These are phyloP conservation scores for Endotricha flammealis DNA, from an alignment of 2,888 invertebrate genomes.

Conservation along the genomic window DNA sequence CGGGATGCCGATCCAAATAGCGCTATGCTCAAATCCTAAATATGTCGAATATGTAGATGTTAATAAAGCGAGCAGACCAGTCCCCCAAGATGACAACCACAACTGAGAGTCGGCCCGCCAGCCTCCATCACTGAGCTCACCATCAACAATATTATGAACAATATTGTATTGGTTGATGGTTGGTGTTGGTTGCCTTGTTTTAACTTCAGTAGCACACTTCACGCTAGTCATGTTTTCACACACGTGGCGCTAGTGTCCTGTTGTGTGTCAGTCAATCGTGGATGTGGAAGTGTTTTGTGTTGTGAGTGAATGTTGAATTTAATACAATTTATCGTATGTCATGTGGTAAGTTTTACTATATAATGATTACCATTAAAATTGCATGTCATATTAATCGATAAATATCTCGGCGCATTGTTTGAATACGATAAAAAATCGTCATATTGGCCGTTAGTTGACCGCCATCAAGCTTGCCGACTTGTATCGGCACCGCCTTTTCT, in stretches of 20 bases:
- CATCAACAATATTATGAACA: too few species aligned
- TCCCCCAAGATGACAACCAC: too few species aligned
- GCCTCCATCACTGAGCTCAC: too few species aligned
- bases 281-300: conserved; percentile 67
- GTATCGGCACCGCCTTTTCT: conserved; percentile 60
- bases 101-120: too few species aligned
- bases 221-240: conserved; percentile 23
- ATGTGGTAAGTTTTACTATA: conserved; percentile 61
- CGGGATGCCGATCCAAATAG: too few species aligned
- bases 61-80: too few species aligned
- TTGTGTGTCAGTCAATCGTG: conserved; percentile 32
- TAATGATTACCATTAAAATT: conserved; percentile 14
- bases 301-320: conserved; percentile 66
- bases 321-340: conserved; percentile 52
- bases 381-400: conserved; percentile 5
- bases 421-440: conserved; percentile 22
- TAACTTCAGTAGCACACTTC: too few species aligned
- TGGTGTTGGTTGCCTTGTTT: too few species aligned
- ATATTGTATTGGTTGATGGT: too few species aligned
- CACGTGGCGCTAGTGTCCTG: conserved; percentile 61
- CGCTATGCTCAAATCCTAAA: too few species aligned
- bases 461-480: conserved; percentile 66
- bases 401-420: too few species aligned
- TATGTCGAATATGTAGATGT: too few species aligned
- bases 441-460: conserved; percentile 70